These are phyloP conservation scores for Pygoscelis antarcticus DNA, from an alignment of 2,113 vertebrate genomes.

Conservation along the genomic window DNA sequence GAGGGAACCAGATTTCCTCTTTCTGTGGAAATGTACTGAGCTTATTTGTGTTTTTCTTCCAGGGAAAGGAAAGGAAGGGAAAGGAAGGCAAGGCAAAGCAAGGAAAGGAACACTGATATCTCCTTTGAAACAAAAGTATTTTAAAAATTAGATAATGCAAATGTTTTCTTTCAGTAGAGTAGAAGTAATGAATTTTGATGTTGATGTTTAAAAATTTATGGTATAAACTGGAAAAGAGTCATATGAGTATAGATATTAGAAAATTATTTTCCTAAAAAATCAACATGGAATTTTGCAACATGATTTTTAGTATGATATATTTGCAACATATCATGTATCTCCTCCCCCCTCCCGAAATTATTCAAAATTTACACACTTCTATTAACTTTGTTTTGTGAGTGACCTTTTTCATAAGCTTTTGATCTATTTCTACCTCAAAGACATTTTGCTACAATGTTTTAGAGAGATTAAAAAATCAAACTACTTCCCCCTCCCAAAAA, in stretches of 20 bases:
- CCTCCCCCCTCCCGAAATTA: not conserved
- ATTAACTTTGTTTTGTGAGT: not conserved
- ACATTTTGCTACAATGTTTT: not conserved
- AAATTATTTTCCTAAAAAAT: not conserved
- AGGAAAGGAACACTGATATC: not conserved
- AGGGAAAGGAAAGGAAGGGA: not conserved
- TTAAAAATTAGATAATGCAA: not conserved
- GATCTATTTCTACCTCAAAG: not conserved
- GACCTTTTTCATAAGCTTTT: not conserved
- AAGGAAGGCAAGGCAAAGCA: not conserved
- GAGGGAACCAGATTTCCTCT: not conserved
- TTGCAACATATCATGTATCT: not conserved
- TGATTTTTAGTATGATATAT: not conserved
- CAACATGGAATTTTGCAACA: not conserved
- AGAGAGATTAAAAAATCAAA: not conserved
- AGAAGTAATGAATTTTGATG: not conserved
- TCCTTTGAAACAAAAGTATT: not conserved
- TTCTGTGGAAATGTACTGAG: not conserved
- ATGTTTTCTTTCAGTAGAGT: not conserved
- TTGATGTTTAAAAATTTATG: not conserved
- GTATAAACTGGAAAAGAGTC: not conserved
- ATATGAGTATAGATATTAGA: not conserved
- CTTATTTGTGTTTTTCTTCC: not conserved
- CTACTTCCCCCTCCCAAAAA: not conserved
- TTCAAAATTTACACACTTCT: not conserved